These are phyloP conservation scores for Aleiodes alternator DNA, from an alignment of 2,888 invertebrate species.

Conservation along the genomic window DNA sequence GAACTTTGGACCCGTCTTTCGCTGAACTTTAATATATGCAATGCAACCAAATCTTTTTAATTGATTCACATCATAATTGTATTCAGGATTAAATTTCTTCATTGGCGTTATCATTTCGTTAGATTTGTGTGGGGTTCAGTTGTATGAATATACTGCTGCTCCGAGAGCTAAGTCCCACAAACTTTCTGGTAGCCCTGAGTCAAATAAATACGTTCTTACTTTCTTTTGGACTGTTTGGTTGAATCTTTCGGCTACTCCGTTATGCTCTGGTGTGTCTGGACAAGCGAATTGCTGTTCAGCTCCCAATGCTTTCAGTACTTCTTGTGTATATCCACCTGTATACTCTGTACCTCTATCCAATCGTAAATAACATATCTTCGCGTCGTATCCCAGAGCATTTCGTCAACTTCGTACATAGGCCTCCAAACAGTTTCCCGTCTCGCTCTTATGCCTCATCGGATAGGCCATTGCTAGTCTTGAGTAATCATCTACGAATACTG, in stretches of 20 bases:
- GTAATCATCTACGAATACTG: constrained; percentile 54
- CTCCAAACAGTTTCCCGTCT: constrained; percentile 56
- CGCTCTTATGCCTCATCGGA: constrained; percentile 56
- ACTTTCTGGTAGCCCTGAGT: constrained; percentile 47
- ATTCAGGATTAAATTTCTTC: constrained; percentile 43
- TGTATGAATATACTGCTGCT: constrained; percentile 11
- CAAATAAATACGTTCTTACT: constrained; percentile 48
- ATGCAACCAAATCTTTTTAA: constrained; percentile 50
- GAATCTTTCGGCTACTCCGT: constrained; percentile 50
- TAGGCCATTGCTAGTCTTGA: constrained; percentile 53
- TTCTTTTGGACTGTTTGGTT: constrained; percentile 53
- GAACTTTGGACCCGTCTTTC: constrained; percentile 48
- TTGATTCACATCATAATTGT: constrained; percentile 48
- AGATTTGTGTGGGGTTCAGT: constrained; percentile 52
- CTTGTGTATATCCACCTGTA: constrained; percentile 47
- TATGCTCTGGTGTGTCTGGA: constrained; percentile 1
- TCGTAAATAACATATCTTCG: constrained; percentile 49
- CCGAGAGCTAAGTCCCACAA: too few species aligned
- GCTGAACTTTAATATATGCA: constrained; percentile 49
- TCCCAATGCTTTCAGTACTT: constrained; percentile 42
- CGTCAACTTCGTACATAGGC: constrained; percentile 45
- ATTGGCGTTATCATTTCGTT: constrained; percentile 44
- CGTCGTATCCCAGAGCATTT: constrained; percentile 40
- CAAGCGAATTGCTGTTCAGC: constrained; percentile 41
- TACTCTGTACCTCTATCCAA: constrained; percentile 52